These are phyloP conservation scores for Antitype chi DNA, from an alignment of 2,888 invertebrate genomes.

Conservation along the genomic window DNA sequence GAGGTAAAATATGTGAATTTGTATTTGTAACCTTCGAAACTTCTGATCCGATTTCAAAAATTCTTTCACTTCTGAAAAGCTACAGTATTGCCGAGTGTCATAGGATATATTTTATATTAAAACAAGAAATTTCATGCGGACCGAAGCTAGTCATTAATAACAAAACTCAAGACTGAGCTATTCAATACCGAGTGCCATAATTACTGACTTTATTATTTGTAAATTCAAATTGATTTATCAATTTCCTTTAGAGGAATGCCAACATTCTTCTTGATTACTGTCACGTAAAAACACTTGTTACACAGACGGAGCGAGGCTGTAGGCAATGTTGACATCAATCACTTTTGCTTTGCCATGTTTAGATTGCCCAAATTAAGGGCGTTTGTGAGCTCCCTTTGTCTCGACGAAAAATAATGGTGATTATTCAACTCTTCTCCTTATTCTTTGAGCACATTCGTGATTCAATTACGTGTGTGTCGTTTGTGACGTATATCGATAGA, in stretches of 20 bases:
- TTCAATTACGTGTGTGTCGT: conserved; percentile 51
- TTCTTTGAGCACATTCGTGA: conserved; percentile 54
- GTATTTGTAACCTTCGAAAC: no score
- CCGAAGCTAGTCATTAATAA: conserved; percentile 11
- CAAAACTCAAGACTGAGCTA: conserved; percentile 3
- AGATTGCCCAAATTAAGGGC: conserved; percentile 85
- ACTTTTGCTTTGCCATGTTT: conserved; percentile 80
- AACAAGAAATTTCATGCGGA: no score
- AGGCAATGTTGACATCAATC: conserved; percentile 74
- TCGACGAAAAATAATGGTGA: conserved; percentile 83
- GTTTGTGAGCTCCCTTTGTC: conserved; percentile 76
- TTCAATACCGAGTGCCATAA: conserved; percentile 35
- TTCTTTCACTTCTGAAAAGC: no score
- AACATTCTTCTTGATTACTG: conserved; percentile 79
- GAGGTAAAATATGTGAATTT: no score
- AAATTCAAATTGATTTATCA: conserved; percentile 74
- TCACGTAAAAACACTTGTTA: conserved; percentile 87
- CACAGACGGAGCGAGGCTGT: conserved; percentile 73
- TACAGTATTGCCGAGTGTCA: no score
- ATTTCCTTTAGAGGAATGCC: conserved; percentile 76
- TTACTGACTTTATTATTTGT: conserved; percentile 31
- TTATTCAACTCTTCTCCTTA: conserved; percentile 80
- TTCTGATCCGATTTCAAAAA: no score
- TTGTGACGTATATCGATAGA: conserved; percentile 40
- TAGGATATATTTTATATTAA: no score